Conservation (phyloP, 1,140 invertebrate genomes). For the Ctenoplectra terminalis region DNA sequence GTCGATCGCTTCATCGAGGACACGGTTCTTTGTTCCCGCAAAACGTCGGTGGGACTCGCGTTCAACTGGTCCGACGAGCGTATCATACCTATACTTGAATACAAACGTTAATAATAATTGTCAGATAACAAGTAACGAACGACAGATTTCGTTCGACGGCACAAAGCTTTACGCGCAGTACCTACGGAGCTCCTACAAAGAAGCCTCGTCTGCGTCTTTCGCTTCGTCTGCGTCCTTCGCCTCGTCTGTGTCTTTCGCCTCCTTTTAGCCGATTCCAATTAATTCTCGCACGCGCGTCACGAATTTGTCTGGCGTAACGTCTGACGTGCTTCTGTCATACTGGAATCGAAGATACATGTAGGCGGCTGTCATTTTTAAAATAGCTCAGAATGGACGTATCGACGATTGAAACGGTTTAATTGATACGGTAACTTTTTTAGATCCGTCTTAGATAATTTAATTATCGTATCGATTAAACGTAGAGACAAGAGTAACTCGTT, state of each 20-base stretch:
- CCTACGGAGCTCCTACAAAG: slow-evolving; percentile 14
- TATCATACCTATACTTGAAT: slow-evolving; percentile 1
- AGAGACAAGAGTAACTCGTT: no score
- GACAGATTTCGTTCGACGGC: slow-evolving; percentile 31
- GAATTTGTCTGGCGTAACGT: background rate
- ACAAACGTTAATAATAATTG: slow-evolving; percentile 51
- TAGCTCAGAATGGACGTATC: background rate
- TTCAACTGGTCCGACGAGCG: background rate
- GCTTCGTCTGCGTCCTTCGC: no score
- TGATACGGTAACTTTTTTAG: no score
- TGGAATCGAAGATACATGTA: no score
- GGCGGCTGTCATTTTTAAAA: background rate
- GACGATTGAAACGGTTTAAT: background rate
- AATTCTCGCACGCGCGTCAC: slow-evolving; percentile 16
- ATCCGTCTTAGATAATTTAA: no score
- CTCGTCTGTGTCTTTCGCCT: no score
- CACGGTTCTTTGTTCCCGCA: slow-evolving; percentile 5
- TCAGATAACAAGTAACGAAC: slow-evolving; percentile 42
- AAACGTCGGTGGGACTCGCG: background rate
- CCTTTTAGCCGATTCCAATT: slow-evolving; percentile 15
- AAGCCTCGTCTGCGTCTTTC: background rate
- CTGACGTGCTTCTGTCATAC: background rate
- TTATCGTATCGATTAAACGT: no score
- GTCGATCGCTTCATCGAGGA: slow-evolving; percentile 11
- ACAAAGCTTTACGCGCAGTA: slow-evolving; percentile 27